phyloP scores from a whole-genome alignment of 30 jellyfish, hydroid and myxozoan genomes.

The Pelagia noctiluca region DNA sequence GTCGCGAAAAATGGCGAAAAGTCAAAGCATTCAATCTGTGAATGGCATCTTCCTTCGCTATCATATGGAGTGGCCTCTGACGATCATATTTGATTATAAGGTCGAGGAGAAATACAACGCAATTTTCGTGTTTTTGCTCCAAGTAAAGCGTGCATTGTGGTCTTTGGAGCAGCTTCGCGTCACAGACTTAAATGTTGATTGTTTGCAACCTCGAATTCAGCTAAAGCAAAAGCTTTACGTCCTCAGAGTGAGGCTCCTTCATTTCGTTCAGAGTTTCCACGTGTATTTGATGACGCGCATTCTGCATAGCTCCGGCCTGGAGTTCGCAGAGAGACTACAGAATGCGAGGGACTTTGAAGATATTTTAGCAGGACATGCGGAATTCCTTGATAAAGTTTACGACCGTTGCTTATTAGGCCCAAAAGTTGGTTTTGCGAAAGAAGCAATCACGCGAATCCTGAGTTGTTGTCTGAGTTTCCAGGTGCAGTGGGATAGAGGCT shows the following conservation, averaged over 20 bases:
- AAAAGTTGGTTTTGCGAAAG: constrained; percentile 84
- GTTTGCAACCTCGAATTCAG: background rate
- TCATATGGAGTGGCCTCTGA: constrained; percentile 79
- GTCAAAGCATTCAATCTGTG: constrained; percentile 24
- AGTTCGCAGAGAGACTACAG: constrained; percentile 37
- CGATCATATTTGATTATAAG: constrained; percentile 73
- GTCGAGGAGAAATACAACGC: constrained; percentile 77
- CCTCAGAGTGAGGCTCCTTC: constrained; percentile 80
- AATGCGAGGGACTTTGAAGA: constrained; percentile 87
- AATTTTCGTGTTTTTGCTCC: constrained; percentile 72
- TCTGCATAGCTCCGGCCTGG: constrained; percentile 69
- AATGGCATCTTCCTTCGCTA: constrained; percentile 47
- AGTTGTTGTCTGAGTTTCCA: constrained; percentile 67
- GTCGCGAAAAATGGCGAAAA: constrained; percentile 9
- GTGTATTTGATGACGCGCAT: constrained; percentile 84
- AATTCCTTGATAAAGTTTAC: constrained; percentile 66
- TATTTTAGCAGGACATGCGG: constrained; percentile 62
- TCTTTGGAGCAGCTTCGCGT: constrained; percentile 78
- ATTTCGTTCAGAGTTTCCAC: constrained; percentile 83
- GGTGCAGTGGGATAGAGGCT: constrained; percentile 66
- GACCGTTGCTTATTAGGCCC: constrained; percentile 86
- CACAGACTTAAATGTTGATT: constrained; percentile 12
- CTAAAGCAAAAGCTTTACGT: constrained; percentile 60
- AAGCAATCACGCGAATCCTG: constrained; percentile 80
- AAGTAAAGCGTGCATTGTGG: constrained; percentile 90